Evolutionary conservation across 1,140 invertebrate genomes (phyloP), one percentile per base, ranked within the genome.

Genomic region (Amphibalanus amphitrite): DNA sequence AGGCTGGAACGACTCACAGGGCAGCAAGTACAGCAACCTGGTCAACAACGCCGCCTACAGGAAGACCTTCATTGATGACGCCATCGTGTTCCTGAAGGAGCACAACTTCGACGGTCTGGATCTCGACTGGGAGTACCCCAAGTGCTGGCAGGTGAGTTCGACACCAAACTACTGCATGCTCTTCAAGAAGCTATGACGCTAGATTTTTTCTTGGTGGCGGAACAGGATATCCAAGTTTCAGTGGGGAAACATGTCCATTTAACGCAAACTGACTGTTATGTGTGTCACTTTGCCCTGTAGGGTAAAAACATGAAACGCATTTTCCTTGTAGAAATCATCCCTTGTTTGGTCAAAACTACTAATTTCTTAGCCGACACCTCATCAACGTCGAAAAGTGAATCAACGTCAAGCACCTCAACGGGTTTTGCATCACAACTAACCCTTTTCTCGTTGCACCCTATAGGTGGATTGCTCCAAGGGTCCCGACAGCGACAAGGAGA

Each of bases 1-100:
- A n/a, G 92, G 92, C 0, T 93, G 92, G 91, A 92, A 90, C 0
- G 90, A 93, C 76, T 92, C 90, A 6, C 82, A 85, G 6, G 90
- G 88, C 0, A 87, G 89, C 75, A 93, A 92, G 78, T 95, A 92
- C 77, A 92, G 88, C 0, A 84, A 86, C 70, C 77, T 91, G 25
- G 88, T 91, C 0, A 84, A 85, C 40, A 86, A 85, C 71, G 80
- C 83, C 1, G 80, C 82, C 6, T 79, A 67, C 10, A 28, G 71
- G 40, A 65, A 30, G 23, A 74, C 67, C 23, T 77, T 77, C 69
- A 72, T 73, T 30, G 67, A 72, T 17, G 71, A 76, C 65, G 72
- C 71, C 29, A n/a, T 77, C 3, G 30, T 72, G 67, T 75, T 77
- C 70, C 38, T 78, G 17, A 74, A 75, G 38, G 72, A 76, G 64